Evolutionary conservation across 2,797 vertebrate genomes (phyloP).

Genomic region (Lycodopsis pacificus): DNA sequence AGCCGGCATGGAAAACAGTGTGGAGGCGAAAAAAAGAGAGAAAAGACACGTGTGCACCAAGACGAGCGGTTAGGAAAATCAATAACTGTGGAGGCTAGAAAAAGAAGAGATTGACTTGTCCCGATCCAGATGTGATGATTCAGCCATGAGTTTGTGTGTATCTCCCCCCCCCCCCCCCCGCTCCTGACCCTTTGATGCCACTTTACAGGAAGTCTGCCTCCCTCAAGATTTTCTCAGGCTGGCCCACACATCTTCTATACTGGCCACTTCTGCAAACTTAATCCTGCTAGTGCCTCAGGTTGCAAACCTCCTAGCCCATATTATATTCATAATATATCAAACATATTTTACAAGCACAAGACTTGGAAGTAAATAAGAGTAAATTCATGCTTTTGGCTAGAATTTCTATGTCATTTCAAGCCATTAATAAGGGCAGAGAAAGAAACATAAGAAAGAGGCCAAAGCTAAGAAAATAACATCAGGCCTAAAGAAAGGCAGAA

Average conservation of each 20-base stretch:
- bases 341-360: constrained; percentile 13
- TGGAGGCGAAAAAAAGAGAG: neutral
- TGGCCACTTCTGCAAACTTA: neutral
- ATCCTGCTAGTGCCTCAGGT: neutral
- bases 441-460: too few relatives aligned
- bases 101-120: neutral
- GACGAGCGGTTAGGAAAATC: neutral
- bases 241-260: neutral
- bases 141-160: neutral
- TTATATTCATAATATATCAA: neutral
- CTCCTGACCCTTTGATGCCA: constrained; percentile 4
- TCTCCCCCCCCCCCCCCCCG: neutral
- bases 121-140: neutral
- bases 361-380: constrained; percentile 15
- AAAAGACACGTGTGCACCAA: neutral
- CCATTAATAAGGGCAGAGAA: constrained; percentile 1
- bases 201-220: constrained; percentile 53
- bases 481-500: neutral
- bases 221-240: constrained; percentile 9
- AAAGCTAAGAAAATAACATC: neutral
- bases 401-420: constrained; percentile 30
- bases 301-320: neutral
- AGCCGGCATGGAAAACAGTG: neutral
- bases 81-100: neutral
- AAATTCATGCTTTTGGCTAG: constrained; percentile 17